Evolutionary conservation across 2,113 vertebrate species (phyloP).

Genomic region (Rhombomys opimus): DNA sequence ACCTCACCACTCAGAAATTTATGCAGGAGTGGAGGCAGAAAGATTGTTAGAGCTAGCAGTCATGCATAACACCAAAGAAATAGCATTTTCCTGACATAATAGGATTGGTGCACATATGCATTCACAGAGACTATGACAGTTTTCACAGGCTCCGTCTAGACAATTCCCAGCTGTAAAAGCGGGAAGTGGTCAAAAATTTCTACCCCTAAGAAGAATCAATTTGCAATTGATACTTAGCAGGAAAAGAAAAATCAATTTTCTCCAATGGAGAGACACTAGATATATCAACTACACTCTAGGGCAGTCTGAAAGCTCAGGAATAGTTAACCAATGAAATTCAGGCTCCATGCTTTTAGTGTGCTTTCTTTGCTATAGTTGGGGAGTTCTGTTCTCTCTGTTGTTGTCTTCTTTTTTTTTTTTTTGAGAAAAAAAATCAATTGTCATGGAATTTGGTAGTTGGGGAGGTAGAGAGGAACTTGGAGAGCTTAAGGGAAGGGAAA

Average conservation of each 20-base stretch:
- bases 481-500: too few species aligned
- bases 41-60: neutral
- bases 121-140: neutral
- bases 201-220: neutral
- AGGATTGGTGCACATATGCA: neutral
- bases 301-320: neutral
- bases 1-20: neutral
- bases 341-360: neutral
- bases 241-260: neutral
- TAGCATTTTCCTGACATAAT: neutral
- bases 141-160: neutral
- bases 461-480: neutral
- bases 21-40: neutral
- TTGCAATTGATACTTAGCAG: neutral
- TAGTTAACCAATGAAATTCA: neutral
- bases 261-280: neutral
- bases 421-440: neutral
- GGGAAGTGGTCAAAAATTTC: neutral
- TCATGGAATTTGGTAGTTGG: neutral
- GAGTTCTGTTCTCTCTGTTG: too few species aligned
- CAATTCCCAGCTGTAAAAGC: neutral
- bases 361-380: neutral
- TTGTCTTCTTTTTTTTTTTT: neutral
- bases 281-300: neutral
- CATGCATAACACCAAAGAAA: neutral